Evolutionary conservation across 2,797 vertebrate genomes (phyloP), one percentile per base, ranked within the genome.

Genomic region (Muscicapa striata): DNA sequence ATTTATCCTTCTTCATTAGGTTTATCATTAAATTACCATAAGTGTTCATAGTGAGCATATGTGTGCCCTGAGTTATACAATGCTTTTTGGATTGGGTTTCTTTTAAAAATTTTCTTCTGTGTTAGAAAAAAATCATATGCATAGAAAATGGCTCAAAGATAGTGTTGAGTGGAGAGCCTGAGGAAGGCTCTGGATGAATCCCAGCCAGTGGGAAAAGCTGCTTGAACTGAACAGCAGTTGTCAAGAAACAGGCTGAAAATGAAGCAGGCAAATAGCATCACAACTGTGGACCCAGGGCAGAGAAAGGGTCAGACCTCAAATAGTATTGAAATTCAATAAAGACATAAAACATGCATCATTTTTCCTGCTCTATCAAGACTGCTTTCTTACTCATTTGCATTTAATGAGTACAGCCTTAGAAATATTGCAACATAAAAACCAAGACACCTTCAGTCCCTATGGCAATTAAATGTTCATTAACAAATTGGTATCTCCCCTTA

Each of bases 401-500:
- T 98, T 98, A 98, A 98, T 98, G 98, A 97, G 98, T 97, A 98
- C 97, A 95, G 97, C 98, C 97, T 98, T 98, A 98, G 97, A 97
- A 97, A 97, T 95, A 98, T 97, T 98, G 97, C 97, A 98, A 97
- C 97, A 97, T 98, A 96, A 98, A 97, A 98, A 86, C 87, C 97
- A 97, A 98, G 97, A 96, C 96, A 98, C 96, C 97, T 98, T 98
- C 97, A 98, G 97, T 98, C 97, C 97, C 98, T n/a, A 97, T 98
- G 98, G 98, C 98, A 99, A 98, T 98, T 98, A 98, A 98, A 98
- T 97, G 95, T 98, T 98, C 98, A 98, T 98, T 98, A 98, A 96
- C 96, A 97, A 96, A 97, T 95, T 97, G 97, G 87, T 93, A 96
- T 98, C 96, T 98, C 98, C 98, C 98, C 97, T 97, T 97, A 97